phyloP scores from a whole-genome alignment of 2,888 invertebrate species.

The Actias luna region DNA sequence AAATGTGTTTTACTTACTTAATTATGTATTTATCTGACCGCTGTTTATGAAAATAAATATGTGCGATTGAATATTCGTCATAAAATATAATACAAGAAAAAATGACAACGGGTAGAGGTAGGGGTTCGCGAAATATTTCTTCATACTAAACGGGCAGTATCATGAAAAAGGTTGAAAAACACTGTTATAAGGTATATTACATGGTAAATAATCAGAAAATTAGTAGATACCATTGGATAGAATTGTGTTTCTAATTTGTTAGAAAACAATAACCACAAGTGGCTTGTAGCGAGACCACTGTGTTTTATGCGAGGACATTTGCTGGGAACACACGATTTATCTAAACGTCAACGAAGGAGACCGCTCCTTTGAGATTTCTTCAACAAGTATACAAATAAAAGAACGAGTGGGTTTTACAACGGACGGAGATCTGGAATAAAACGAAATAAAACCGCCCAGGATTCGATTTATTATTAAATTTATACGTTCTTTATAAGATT shows the following conservation, averaged over 20 bases:
- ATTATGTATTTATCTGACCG: no score
- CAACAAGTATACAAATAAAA: slow-evolving; percentile 4
- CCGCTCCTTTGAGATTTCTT: slow-evolving; percentile 4
- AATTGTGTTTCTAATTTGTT: not conserved
- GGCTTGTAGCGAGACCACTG: not conserved
- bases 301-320: not conserved
- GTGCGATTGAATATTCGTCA: no score
- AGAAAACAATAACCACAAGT: not conserved
- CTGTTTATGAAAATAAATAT: no score
- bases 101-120: no score
- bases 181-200: no score
- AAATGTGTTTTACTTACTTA: no score
- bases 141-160: no score
- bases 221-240: no score
- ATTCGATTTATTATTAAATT: slow-evolving; percentile 7
- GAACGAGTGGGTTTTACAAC: not conserved
- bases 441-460: not conserved
- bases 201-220: no score
- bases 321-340: not conserved
- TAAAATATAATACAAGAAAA: no score
- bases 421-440: slow-evolving; percentile 1
- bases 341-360: not conserved
- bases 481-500: not conserved
- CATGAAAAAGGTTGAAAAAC: no score
- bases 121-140: no score